Conservation (phyloP, 2,888 invertebrate genomes). For the Watsonalla cultraria region DNA sequence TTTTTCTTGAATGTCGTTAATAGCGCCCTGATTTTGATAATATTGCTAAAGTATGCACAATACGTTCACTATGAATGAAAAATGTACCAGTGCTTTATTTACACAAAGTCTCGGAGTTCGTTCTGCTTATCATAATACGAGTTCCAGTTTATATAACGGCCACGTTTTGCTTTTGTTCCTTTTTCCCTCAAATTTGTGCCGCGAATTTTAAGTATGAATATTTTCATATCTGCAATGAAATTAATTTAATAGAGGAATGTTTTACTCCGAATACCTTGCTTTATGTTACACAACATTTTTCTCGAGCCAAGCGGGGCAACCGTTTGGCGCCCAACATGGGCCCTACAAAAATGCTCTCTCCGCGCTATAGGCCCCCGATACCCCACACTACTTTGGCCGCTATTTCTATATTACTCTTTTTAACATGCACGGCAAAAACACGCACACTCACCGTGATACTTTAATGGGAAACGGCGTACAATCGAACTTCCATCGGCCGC, state of each 20-base stretch:
- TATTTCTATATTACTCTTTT: slow-evolving; percentile 35
- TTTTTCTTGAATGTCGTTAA: neutral
- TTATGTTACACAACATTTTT: slow-evolving; percentile 5
- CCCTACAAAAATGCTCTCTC: neutral
- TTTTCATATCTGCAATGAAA: neutral
- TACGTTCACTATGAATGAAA: no score
- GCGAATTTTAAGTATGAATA: neutral
- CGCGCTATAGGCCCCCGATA: slow-evolving; percentile 20
- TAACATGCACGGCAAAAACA: slow-evolving; percentile 26
- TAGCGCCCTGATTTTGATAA: neutral
- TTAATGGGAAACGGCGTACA: slow-evolving; percentile 20
- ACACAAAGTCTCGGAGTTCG: no score
- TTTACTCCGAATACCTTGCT: neutral
- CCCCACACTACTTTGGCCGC: slow-evolving; percentile 22
- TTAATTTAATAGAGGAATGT: neutral
- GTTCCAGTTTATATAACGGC: neutral
- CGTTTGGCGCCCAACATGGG: slow-evolving; percentile 25
- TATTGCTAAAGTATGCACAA: neutral
- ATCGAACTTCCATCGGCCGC: slow-evolving; percentile 23
- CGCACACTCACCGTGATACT: slow-evolving; percentile 31
- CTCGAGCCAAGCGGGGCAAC: slow-evolving; percentile 8
- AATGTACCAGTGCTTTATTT: no score
- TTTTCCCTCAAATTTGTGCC: neutral
- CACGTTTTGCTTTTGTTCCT: neutral
- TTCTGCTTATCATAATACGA: neutral